Base-by-base conservation (phyloP, 2,113 vertebrate genomes). In the Monarcha castaneiventris region DNA sequence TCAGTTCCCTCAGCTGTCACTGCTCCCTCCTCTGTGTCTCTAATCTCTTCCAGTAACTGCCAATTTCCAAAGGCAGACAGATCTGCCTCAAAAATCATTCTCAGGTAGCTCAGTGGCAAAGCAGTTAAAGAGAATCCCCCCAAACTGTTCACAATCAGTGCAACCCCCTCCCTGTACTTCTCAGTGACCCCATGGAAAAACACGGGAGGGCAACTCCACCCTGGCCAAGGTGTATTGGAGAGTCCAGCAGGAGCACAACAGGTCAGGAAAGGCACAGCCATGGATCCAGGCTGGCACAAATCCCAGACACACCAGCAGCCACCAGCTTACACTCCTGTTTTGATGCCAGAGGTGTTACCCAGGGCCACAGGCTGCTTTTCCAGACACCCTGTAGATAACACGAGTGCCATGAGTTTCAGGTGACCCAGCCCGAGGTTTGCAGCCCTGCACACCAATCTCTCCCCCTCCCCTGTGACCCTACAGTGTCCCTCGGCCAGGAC, bases 201-300 rank as follows among this genome's bases (percentile, higher is more conserved):
- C 26, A 27, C 0, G 0, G 39, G 27, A n/a, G 25, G 18, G 18
- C 2, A 6, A 27, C 33, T 39, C 14, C 46, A 29, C 14, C 29
- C 1, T 0, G 0, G 16, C 54, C 1, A 1, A 43, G 11, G 32
- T 6, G 22, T 3, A 32, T 0, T 8, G 1, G 30, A 7, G 18
- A 39, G 27, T 7, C 21, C 5, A 54, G 41, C 41, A 77, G 55
- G 29, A 66, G 10, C 5, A 46, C 25, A 39, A 8, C 6, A 19
- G 18, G 6, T 27, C 1, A 72, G 68, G 4, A 25, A 25, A 23
- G n/a, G n/a, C 22, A n/a, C 41, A 23, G 46, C 48, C 55, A 54
- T 3, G 1, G 25, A 5, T 0, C 1, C 66, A 59, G 49, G 18
- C 25, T 19, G 66, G 35, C 35, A 78, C 35, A 46, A 61, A 56